Percentiles rank a stretch among this genome's conserved stretches.
phyloP scores from a whole-genome alignment of 92 coral and sea anemone genomes.

The Chrysogorgia sp. region DNA sequence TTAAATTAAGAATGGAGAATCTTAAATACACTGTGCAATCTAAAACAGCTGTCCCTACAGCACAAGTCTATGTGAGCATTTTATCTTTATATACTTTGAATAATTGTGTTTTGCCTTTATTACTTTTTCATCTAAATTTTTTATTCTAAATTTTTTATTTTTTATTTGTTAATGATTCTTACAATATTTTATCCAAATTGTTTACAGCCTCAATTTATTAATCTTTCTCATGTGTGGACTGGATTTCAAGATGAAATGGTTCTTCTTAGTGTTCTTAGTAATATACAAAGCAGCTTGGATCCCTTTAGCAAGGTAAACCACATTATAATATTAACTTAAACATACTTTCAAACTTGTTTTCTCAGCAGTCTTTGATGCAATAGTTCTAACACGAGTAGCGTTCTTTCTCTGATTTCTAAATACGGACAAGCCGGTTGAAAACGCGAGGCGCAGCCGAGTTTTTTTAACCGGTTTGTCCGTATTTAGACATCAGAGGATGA shows the following conservation, averaged over 20 bases:
- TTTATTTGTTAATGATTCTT: neutral
- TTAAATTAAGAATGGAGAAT: constrained; percentile 86
- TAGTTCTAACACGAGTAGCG: too few species aligned
- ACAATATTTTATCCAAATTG: neutral
- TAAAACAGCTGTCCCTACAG: constrained; percentile 97
- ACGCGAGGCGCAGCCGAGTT: too few species aligned
- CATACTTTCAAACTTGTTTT: neutral
- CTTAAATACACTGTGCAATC: constrained; percentile 93
- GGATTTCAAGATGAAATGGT: constrained; percentile 99
- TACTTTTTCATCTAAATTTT: neutral
- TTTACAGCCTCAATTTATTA: constrained; percentile 92
- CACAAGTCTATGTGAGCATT: constrained; percentile 95
- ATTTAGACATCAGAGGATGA: too few species aligned
- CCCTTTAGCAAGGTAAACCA: constrained; percentile 85
- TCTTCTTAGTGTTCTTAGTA: constrained; percentile 92
- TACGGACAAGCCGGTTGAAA: too few species aligned
- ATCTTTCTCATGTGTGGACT: constrained; percentile 92
- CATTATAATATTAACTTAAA: neutral
- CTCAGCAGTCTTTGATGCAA: too few species aligned
- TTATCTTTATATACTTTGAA: too few species aligned
- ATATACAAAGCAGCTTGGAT: constrained; percentile 89
- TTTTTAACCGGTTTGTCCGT: too few species aligned
- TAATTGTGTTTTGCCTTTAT: too few species aligned
- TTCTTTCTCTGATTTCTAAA: too few species aligned
- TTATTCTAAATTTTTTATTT: neutral